These are phyloP conservation scores for Crocuta crocuta DNA, from an alignment of 2,113 vertebrate species.

Conservation along the genomic window DNA sequence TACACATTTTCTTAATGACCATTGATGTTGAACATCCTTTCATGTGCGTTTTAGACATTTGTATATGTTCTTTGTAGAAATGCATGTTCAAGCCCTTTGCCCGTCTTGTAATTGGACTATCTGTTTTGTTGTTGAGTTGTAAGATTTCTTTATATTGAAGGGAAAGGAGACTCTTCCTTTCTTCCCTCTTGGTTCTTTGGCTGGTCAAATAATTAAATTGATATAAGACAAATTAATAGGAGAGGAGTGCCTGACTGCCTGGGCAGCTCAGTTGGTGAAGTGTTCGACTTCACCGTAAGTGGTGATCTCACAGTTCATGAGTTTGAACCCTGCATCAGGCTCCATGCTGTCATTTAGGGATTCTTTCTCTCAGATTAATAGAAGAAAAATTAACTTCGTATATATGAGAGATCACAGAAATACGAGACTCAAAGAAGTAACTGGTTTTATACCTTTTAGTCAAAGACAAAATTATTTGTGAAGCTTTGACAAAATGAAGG, in stretches of 20 bases:
- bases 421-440: background rate
- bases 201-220: background rate
- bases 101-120: slow-evolving; percentile 2
- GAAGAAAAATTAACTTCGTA: background rate
- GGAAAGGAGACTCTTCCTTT: background rate
- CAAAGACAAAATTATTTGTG: background rate
- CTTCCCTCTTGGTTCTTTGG: background rate
- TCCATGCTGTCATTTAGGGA: too few relatives aligned
- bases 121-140: background rate
- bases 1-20: background rate
- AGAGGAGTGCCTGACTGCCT: too few relatives aligned
- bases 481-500: background rate
- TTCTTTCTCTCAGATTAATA: background rate
- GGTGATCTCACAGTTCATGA: too few relatives aligned
- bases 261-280: too few relatives aligned
- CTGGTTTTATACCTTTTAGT: background rate
- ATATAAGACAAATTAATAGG: background rate
- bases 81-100: background rate
- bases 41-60: background rate
- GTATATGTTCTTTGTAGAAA: slow-evolving; percentile 1
- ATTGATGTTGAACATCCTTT: background rate
- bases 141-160: slow-evolving; percentile 11
- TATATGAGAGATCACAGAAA: background rate
- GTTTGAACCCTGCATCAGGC: too few relatives aligned
- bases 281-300: too few relatives aligned